Evolutionary conservation across 1,140 invertebrate genomes (phyloP).

Genomic region (Pseudomyrmex dendroicus): DNA sequence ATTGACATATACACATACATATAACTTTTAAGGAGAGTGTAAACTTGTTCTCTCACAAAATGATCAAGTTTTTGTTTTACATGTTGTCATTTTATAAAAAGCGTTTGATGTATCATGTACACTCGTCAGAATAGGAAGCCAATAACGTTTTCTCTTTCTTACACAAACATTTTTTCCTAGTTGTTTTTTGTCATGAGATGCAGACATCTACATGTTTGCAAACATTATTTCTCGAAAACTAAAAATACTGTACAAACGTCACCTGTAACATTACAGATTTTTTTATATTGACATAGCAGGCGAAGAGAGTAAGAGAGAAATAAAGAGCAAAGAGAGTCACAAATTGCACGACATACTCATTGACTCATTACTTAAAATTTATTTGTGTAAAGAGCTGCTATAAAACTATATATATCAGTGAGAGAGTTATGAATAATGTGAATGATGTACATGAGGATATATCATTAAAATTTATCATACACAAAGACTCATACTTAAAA

Average conservation of each 20-base stretch:
- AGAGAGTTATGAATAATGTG: conserved; percentile 54
- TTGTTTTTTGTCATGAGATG: conserved; percentile 31
- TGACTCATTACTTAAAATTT: conserved; percentile 49
- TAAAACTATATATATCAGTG: conserved; percentile 50
- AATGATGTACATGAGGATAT: conserved; percentile 56
- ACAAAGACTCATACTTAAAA: conserved; percentile 58
- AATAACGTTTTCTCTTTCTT: conserved; percentile 27
- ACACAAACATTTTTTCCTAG: conserved; percentile 23
- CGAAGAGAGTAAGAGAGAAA: neutral
- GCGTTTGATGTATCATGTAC: conserved; percentile 12
- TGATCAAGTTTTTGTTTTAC: neutral
- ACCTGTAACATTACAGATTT: conserved; percentile 28
- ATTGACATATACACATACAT: too few relatives aligned
- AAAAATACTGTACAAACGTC: conserved; percentile 34
- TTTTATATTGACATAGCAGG: conserved; percentile 42
- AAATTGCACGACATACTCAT: conserved; percentile 1
- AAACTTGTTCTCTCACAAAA: too few relatives aligned
- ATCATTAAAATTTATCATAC: conserved; percentile 62
- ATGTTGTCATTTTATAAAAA: conserved; percentile 17
- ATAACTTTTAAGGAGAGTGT: too few relatives aligned
- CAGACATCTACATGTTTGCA: conserved; percentile 55
- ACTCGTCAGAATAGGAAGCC: conserved; percentile 64
- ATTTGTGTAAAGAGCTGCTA: conserved; percentile 33
- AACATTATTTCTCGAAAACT: conserved; percentile 30
- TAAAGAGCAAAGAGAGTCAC: neutral